Evolutionary conservation across 2,113 vertebrate species (phyloP).

Genomic region (Cynopterus brachyotis): DNA sequence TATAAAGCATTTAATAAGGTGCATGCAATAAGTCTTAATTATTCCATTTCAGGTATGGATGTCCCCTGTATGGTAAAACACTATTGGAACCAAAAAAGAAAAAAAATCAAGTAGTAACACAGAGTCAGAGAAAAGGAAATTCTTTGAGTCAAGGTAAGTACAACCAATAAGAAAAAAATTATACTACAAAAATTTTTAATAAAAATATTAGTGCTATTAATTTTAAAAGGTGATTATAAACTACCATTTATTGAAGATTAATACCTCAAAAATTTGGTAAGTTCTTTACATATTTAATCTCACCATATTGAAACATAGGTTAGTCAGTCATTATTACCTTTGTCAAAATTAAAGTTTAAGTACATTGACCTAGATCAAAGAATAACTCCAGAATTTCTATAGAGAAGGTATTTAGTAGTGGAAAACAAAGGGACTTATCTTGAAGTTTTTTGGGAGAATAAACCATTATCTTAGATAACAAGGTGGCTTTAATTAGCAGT

Average conservation of each 20-base stretch:
- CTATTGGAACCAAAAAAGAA: neutral
- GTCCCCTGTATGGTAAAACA: neutral
- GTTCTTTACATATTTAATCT: neutral
- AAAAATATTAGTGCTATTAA: neutral
- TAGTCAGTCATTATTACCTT: neutral
- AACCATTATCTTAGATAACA: neutral
- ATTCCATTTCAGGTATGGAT: neutral
- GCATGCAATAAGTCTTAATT: neutral
- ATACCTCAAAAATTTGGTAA: neutral
- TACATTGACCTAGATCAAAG: neutral
- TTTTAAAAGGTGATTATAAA: neutral
- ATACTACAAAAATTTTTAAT: neutral
- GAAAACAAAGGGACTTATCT: neutral
- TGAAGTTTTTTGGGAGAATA: neutral
- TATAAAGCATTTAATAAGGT: neutral
- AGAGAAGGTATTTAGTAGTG: neutral
- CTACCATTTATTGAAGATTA: neutral
- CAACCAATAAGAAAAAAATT: neutral
- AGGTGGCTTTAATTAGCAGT: neutral
- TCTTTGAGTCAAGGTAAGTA: neutral
- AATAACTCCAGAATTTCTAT: neutral
- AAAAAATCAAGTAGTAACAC: neutral
- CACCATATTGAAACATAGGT: neutral
- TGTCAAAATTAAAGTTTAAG: neutral
- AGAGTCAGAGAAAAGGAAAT: neutral